Evolutionary conservation across 2,113 vertebrate genomes (phyloP).

Genomic region (Elaphurus davidianus): DNA sequence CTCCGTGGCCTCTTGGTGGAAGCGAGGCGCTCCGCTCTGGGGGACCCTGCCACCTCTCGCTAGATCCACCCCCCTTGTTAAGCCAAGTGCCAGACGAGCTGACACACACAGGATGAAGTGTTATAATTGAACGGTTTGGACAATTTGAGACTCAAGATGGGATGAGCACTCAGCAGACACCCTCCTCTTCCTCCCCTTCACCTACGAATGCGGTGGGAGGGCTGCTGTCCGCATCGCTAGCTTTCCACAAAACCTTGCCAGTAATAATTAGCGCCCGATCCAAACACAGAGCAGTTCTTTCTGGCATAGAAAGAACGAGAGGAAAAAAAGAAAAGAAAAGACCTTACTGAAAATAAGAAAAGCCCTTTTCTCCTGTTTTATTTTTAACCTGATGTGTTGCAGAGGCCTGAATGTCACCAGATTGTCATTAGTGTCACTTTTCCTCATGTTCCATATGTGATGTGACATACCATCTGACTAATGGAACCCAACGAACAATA

Average conservation of each 20-base stretch:
- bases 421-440: slow-evolving; percentile 77
- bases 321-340: slow-evolving; percentile 69
- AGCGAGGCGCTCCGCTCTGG: slow-evolving; percentile 29
- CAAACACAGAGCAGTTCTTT: slow-evolving; percentile 69
- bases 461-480: slow-evolving; percentile 68
- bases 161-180: slow-evolving; percentile 62
- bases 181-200: slow-evolving; percentile 73
- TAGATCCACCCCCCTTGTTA: neutral
- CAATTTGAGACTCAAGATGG: slow-evolving; percentile 71
- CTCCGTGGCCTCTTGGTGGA: slow-evolving; percentile 55
- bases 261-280: slow-evolving; percentile 79
- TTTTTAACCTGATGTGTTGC: slow-evolving; percentile 77
- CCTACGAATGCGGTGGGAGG: slow-evolving; percentile 74
- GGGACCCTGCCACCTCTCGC: neutral
- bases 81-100: slow-evolving; percentile 64
- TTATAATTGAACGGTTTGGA: slow-evolving; percentile 77
- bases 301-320: neutral
- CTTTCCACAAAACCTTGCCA: slow-evolving; percentile 76
- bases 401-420: slow-evolving; percentile 70
- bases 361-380: slow-evolving; percentile 70
- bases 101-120: slow-evolving; percentile 67
- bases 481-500: slow-evolving; percentile 70
- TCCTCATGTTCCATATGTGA: slow-evolving; percentile 76
- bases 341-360: slow-evolving; percentile 70
- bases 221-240: slow-evolving; percentile 73